Percentiles rank a stretch among this genome's conserved stretches.
Evolutionary conservation across 2,888 invertebrate species (phyloP).

Genomic region (Temnothorax rugatulus): DNA sequence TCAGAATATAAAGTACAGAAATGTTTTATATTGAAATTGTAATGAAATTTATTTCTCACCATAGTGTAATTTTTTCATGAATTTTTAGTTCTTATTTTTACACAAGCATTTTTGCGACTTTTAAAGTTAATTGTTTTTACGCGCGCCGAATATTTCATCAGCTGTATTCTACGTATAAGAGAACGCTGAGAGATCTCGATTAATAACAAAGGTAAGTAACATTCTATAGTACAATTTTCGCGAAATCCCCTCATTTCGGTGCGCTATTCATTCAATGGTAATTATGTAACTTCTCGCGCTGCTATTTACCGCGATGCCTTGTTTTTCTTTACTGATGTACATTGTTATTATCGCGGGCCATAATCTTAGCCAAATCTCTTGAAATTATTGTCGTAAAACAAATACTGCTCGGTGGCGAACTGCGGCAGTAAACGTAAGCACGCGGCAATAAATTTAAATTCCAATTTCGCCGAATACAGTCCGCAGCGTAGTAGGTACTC

Average conservation of each 20-base stretch:
- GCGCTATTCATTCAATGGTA: slow-evolving; percentile 26
- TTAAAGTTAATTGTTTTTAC: not conserved
- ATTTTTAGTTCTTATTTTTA: not conserved
- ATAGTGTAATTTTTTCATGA: not conserved
- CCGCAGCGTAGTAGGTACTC: slow-evolving; percentile 51
- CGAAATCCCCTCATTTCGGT: slow-evolving; percentile 22
- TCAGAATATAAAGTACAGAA: not conserved
- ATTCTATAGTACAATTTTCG: slow-evolving; percentile 20
- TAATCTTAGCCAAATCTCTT: slow-evolving; percentile 73
- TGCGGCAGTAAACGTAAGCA: slow-evolving; percentile 60
- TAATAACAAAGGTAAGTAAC: slow-evolving; percentile 9
- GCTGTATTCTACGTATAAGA: not conserved
- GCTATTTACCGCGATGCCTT: slow-evolving; percentile 29
- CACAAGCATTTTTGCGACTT: not conserved
- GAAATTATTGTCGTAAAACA: slow-evolving; percentile 73
- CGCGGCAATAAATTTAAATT: slow-evolving; percentile 69
- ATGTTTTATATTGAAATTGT: not conserved
- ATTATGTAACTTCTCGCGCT: slow-evolving; percentile 38
- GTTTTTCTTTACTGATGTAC: slow-evolving; percentile 39
- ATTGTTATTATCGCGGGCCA: slow-evolving; percentile 52
- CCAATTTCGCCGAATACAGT: slow-evolving; percentile 70
- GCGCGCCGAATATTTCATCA: slow-evolving; percentile 7
- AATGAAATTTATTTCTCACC: not conserved
- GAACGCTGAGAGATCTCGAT: not conserved
- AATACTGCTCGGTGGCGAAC: slow-evolving; percentile 56